A percentile compares a stretch with the other conserved stretches of the same genome.
These are phyloP conservation scores for Rhingia rostrata DNA, from an alignment of 2,888 invertebrate species.

Conservation along the genomic window DNA sequence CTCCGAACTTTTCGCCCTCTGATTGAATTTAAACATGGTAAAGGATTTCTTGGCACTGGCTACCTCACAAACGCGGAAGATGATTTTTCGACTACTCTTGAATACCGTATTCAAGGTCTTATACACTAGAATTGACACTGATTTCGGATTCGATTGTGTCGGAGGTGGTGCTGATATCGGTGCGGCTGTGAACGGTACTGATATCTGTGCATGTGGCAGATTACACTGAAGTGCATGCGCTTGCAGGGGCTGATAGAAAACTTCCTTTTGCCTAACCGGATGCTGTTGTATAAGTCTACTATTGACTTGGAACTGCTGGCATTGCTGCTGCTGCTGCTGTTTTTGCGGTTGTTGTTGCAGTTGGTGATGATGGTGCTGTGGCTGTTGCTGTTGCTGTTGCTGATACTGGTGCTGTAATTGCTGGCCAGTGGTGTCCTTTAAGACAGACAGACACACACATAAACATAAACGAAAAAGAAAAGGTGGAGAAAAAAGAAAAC, in stretches of 20 bases:
- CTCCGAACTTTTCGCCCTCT: constrained; percentile 80
- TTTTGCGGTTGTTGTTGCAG: constrained; percentile 46
- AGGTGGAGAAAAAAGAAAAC: constrained; percentile 63
- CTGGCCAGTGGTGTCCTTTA: constrained; percentile 74
- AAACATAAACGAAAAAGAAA: constrained; percentile 62
- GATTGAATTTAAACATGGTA: constrained; percentile 89
- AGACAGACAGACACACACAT: constrained; percentile 66
- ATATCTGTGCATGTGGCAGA: constrained; percentile 62
- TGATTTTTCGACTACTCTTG: constrained; percentile 83
- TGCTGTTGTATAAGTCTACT: constrained; percentile 55
- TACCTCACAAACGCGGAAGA: constrained; percentile 83
- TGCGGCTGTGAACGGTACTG: constrained; percentile 69
- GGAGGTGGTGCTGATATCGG: constrained; percentile 74
- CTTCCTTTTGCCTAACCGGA: constrained; percentile 66
- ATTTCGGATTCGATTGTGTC: constrained; percentile 80
- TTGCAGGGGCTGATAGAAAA: constrained; percentile 73
- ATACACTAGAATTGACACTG: constrained; percentile 82
- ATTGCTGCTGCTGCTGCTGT: constrained; percentile 77
- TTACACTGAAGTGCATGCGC: constrained; percentile 67
- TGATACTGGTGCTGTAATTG: constrained; percentile 75
- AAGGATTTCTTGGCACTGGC: constrained; percentile 83
- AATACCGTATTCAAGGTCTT: constrained; percentile 83
- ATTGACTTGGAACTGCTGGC: constrained; percentile 80
- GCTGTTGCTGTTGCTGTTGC: constrained; percentile 74
- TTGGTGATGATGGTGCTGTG: constrained; percentile 67